A percentile compares a stretch with the other conserved stretches of the same genome.
These are phyloP conservation scores for Cylindroiulus punctatus DNA, from an alignment of 2,888 invertebrate genomes.

Conservation along the genomic window DNA sequence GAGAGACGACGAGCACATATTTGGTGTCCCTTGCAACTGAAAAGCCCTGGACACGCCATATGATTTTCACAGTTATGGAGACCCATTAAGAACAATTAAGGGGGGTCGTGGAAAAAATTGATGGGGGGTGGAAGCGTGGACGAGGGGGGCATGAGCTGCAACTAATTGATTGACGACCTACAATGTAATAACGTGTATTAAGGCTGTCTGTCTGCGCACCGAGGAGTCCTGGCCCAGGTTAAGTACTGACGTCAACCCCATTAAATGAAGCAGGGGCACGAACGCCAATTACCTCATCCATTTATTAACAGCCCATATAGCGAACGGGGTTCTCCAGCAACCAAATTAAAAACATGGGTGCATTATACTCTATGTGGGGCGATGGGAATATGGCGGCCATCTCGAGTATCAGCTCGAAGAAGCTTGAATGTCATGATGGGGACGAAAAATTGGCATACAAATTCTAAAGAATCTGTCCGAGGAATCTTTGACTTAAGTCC, in stretches of 20 bases:
- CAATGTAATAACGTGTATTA: conserved; percentile 54
- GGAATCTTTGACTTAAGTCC: too few species aligned
- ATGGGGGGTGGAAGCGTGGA: conserved; percentile 26
- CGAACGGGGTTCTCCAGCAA: neutral
- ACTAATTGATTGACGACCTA: conserved; percentile 55
- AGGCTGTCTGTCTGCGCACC: conserved; percentile 42
- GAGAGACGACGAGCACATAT: conserved; percentile 52
- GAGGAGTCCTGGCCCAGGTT: conserved; percentile 45
- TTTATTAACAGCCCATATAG: neutral
- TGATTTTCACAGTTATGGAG: conserved; percentile 55
- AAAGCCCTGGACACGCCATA: conserved; percentile 54
- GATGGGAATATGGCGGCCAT: neutral
- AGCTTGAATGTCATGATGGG: neutral
- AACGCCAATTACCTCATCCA: conserved; percentile 1
- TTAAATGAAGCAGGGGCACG: conserved; percentile 30
- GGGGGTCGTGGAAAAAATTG: conserved; percentile 34
- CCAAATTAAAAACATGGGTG: neutral
- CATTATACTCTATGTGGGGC: neutral
- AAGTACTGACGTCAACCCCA: conserved; percentile 45
- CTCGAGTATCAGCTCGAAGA: neutral
- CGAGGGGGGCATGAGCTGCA: conserved; percentile 47
- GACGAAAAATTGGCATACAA: too few species aligned
- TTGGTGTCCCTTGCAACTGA: conserved; percentile 48
- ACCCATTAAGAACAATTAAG: conserved; percentile 54
- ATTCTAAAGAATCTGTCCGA: too few species aligned